Evolutionary conservation across 92 coral and sea anemone species (phyloP), one percentile per base, ranked within the genome.

Genomic region (Siderastrea radians): DNA sequence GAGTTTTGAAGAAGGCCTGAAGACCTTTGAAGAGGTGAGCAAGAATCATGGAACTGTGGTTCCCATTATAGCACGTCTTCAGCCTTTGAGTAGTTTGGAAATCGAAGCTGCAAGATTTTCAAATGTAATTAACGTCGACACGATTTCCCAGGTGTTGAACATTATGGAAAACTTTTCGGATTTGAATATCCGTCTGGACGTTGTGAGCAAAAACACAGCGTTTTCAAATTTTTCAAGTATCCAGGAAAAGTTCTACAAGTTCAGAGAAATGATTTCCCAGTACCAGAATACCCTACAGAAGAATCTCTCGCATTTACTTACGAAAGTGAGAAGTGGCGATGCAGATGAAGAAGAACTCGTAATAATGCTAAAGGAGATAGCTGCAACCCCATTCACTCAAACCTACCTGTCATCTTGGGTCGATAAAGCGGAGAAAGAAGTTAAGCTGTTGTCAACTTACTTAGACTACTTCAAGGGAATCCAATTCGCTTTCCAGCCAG

Each of bases 401-500:
- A 52, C 64, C 49, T 75, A 19, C 64, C 65, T 75, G 47, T 75
- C 79, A 8, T 75, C 79, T 53, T 75, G 79, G 79, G 57, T 75
- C 8, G 57, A 51, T 26, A 51, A 51, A 75, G 26, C 57, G 9
- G 64, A 75, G 49, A 54, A 57, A 75, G 79, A 75, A 45, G 61
- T 73, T 7, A 73, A 73, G 15, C 61, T 73, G 52, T 53, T 73
- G 61, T 49, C 78, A 12, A 52, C 50, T 6, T 75, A 75, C 79
- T 57, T 75, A 6, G 65, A 75, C 1, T 19, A 57, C 15, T 51
- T 75, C 57, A 54, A 75, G 60, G 79, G 12, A 5, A n/a, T 75
- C 43, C 64, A 75, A 51, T 44, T 75, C 10, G 79, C 44, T 16
- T 75, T 75, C 44, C 38, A 50, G 10, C 79, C 57, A 51, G 79